Evolutionary conservation across 2,888 invertebrate species (phyloP), one percentile per base, ranked within the genome.

Genomic region (Xylota sylvarum): DNA sequence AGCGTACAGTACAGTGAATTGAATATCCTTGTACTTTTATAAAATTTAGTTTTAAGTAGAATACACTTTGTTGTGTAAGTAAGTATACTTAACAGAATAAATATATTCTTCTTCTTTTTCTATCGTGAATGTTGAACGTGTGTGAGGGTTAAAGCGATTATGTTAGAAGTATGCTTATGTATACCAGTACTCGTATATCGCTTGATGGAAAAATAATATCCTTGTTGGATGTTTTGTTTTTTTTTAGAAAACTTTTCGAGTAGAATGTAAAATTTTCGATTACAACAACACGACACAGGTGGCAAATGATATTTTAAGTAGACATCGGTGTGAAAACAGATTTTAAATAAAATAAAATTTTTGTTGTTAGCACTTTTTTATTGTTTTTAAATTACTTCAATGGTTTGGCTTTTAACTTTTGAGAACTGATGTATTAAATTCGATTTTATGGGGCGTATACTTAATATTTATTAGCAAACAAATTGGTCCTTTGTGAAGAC

Each of bases 11-110:
- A n/a, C 12, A 56, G 5, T 84, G 69, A 84, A 70, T 69, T 32
- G 46, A 74, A 52, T 84, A 46, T 23, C 48, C 32, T 35, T 69
- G 48, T 67, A 23, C 10, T 50, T 9, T 46, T 35, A 14, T 32
- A 14, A 46, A 65, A 40, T 32, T 43, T 46, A 73, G 30, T 46
- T 84, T 67, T 64, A 70, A 69, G 73, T 27, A n/a, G 14, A 70
- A 69, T 64, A 56, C 37, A 74, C 37, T 10, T 35, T 35, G 2
- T 55, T 58, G 52, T 37, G 4, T 23, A 23, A 7, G 43, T 43
- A 46, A 7, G 43, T 43, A 46, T 40, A 46, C 19, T 62, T 60
- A 60, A 50, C 12, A 14, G 23, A 43, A 35, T 46, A 35, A 19
- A 77, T 43, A 48, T 43, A 37, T 23, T 52, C 56, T 23, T 12